Conservation (phyloP, 2,888 invertebrate species). For the Furcula furcula region DNA sequence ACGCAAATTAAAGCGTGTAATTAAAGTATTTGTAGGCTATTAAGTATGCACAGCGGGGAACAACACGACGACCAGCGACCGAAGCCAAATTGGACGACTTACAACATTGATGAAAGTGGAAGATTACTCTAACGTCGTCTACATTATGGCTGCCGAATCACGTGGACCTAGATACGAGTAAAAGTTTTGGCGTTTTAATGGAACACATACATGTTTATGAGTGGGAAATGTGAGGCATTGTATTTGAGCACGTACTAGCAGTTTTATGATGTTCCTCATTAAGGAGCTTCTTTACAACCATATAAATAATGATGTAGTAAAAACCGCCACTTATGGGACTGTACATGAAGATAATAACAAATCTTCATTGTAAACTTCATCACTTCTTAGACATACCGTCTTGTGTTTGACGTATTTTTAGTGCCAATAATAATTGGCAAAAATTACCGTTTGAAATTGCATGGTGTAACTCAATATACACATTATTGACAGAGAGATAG, state of each 20-base stretch:
- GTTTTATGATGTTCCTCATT: no score
- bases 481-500: no score
- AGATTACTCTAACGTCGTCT: slow-evolving; percentile 36
- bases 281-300: no score
- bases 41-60: slow-evolving; percentile 12
- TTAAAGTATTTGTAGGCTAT: slow-evolving; percentile 19
- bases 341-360: no score
- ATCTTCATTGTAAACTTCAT: no score
- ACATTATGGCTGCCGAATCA: slow-evolving; percentile 22
- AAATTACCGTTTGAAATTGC: no score
- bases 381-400: no score
- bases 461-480: no score
- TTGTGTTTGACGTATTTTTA: no score
- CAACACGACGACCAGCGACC: slow-evolving; percentile 21
- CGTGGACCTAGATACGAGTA: slow-evolving; percentile 25
- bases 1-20: slow-evolving; percentile 10
- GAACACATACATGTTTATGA: background rate
- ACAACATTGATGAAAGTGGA: slow-evolving; percentile 37
- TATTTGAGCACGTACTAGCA: background rate
- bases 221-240: background rate
- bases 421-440: no score
- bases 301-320: no score
- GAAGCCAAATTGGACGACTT: slow-evolving; percentile 21
- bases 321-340: no score
- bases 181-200: slow-evolving; percentile 10